Evolutionary conservation across 2,888 invertebrate species (phyloP).

Genomic region (Plagodis pulveraria): DNA sequence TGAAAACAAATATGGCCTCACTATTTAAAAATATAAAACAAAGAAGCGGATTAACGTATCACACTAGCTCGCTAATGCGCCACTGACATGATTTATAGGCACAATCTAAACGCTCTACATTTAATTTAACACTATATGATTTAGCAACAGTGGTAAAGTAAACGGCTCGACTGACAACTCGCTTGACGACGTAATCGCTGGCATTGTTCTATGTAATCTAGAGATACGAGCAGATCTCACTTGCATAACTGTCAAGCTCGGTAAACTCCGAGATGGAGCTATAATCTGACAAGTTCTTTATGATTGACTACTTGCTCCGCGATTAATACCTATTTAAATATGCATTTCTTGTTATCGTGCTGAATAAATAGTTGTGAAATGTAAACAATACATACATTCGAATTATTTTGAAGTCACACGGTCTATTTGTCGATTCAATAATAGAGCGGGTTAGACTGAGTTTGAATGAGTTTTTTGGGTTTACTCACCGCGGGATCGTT

Average conservation of each 20-base stretch:
- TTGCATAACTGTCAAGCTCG: constrained; percentile 79
- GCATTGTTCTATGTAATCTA: constrained; percentile 81
- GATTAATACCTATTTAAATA: constrained; percentile 70
- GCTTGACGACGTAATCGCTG: constrained; percentile 78
- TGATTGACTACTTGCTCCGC: constrained; percentile 72
- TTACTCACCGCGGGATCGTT: constrained; percentile 50
- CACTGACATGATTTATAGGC: constrained; percentile 78
- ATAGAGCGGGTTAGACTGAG: constrained; percentile 37
- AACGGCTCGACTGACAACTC: constrained; percentile 67
- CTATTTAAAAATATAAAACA: constrained; percentile 84
- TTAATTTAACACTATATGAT: constrained; percentile 77
- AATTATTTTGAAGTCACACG: constrained; percentile 60
- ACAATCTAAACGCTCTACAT: constrained; percentile 69
- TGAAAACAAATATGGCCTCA: constrained; percentile 82
- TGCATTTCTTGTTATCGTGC: constrained; percentile 57
- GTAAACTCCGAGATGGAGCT: constrained; percentile 68
- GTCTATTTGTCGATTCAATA: constrained; percentile 56
- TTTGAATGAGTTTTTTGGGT: constrained; percentile 43
- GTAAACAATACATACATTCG: constrained; percentile 55
- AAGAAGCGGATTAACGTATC: constrained; percentile 83
- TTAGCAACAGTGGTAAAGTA: constrained; percentile 69
- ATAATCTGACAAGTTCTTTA: constrained; percentile 77
- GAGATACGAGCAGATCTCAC: constrained; percentile 75
- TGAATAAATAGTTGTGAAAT: constrained; percentile 69
- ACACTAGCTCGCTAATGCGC: constrained; percentile 71